Percentiles rank a stretch among this genome's conserved stretches.
These are phyloP conservation scores for Copidosoma floridanum DNA, from an alignment of 1,140 invertebrate species.

Conservation along the genomic window DNA sequence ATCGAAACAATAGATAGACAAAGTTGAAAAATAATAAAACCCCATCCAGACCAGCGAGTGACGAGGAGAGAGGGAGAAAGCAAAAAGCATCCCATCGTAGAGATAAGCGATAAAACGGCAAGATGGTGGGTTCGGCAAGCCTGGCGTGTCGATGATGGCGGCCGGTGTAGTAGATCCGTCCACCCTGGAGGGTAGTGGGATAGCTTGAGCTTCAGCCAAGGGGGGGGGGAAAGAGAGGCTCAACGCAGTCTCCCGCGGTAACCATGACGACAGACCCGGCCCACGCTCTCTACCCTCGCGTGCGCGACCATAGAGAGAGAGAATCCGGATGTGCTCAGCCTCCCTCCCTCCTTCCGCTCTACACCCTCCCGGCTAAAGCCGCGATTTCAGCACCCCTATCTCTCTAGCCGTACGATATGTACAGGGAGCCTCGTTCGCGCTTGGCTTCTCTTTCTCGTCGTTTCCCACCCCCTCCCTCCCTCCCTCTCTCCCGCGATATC, in stretches of 20 bases:
- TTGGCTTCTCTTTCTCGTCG: too few species aligned
- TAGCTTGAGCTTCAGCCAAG: conserved; percentile 16
- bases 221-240: too few species aligned
- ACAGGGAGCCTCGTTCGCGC: not conserved
- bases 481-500: too few species aligned
- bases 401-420: conserved; percentile 12
- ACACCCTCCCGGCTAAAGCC: not conserved
- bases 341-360: conserved; percentile 23
- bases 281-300: conserved; percentile 49
- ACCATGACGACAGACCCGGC: conserved; percentile 56
- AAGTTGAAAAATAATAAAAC: too few species aligned
- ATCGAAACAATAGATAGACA: too few species aligned
- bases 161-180: conserved; percentile 35
- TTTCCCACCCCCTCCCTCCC: too few species aligned
- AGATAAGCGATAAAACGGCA: conserved; percentile 39
- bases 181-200: conserved; percentile 13
- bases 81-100: too few species aligned
- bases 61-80: too few species aligned
- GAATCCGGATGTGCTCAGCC: not conserved
- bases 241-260: conserved; percentile 48
- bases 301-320: conserved; percentile 32
- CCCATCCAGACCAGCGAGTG: too few species aligned
- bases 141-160: conserved; percentile 50
- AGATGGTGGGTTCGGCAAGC: conserved; percentile 50
- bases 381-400: conserved; percentile 15